phyloP scores from a whole-genome alignment of 2,797 vertebrate genomes.

The Tachyglossus aculeatus region DNA sequence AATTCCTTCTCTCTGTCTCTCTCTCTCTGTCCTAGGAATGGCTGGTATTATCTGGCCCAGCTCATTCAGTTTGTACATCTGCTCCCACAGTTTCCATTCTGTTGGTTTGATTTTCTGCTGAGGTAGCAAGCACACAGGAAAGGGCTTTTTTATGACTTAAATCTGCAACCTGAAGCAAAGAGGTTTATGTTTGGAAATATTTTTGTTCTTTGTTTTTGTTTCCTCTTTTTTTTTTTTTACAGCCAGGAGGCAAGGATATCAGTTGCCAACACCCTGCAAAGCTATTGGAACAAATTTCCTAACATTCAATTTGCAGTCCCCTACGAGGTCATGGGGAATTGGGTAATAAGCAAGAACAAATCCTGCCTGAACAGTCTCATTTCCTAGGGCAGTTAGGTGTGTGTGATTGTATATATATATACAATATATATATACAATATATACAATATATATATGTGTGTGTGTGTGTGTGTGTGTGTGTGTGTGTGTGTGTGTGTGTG shows the following conservation, averaged over 20 bases:
- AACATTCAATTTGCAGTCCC: conserved; percentile 41
- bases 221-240: conserved; percentile 10
- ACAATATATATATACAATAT: too few relatives aligned
- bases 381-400: too few relatives aligned
- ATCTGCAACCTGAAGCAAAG: conserved; percentile 49
- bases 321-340: conserved; percentile 7
- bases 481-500: neutral
- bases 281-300: conserved; percentile 23
- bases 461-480: neutral
- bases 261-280: neutral
- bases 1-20: neutral
- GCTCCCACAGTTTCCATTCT: conserved; percentile 17
- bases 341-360: conserved; percentile 13
- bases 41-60: neutral
- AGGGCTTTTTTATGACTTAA: neutral
- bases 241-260: neutral
- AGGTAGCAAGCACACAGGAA: neutral
- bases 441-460: too few relatives aligned
- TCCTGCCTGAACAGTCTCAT: neutral
- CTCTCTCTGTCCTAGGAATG: neutral
- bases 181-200: neutral
- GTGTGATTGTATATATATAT: too few relatives aligned
- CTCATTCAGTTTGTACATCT: conserved; percentile 13
- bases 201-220: conserved; percentile 33
- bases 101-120: conserved; percentile 1